These are phyloP conservation scores for Okamejei kenojei DNA, from an alignment of 2,797 vertebrate genomes.

Conservation along the genomic window DNA sequence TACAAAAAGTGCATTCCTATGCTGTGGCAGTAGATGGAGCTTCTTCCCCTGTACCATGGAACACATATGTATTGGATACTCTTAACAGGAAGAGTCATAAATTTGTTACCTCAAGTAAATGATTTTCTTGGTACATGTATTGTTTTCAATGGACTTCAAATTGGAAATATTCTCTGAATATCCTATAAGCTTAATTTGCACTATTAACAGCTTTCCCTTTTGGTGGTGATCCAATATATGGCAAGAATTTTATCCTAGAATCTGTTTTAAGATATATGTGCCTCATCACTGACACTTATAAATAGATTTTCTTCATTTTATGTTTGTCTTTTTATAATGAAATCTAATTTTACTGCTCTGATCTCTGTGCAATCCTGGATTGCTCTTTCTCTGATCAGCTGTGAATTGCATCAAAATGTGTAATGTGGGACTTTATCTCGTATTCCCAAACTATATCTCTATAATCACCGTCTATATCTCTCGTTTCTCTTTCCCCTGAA, in stretches of 20 bases:
- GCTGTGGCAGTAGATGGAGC: slow-evolving; percentile 28
- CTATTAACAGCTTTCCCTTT: neutral
- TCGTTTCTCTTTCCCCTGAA: too few species aligned
- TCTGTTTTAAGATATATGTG: neutral
- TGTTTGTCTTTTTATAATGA: neutral
- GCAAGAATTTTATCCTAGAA: neutral
- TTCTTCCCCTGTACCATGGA: neutral
- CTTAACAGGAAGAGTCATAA: neutral
- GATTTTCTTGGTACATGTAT: neutral
- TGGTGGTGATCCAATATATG: neutral
- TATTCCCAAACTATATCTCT: neutral
- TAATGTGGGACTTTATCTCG: neutral
- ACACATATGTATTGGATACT: neutral
- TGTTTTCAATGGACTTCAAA: neutral
- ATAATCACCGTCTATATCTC: too few species aligned
- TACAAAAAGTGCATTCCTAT: neutral
- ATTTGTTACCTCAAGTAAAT: neutral
- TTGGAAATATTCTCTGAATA: neutral
- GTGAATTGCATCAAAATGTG: neutral
- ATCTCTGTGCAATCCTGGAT: neutral
- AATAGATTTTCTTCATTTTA: neutral
- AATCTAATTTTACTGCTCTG: neutral
- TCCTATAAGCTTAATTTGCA: neutral
- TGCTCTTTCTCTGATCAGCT: neutral
- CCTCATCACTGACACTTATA: neutral